A percentile compares a stretch with the other conserved stretches of the same genome.
Evolutionary conservation across 2,797 vertebrate genomes (phyloP).

Genomic region (Lemur catta): DNA sequence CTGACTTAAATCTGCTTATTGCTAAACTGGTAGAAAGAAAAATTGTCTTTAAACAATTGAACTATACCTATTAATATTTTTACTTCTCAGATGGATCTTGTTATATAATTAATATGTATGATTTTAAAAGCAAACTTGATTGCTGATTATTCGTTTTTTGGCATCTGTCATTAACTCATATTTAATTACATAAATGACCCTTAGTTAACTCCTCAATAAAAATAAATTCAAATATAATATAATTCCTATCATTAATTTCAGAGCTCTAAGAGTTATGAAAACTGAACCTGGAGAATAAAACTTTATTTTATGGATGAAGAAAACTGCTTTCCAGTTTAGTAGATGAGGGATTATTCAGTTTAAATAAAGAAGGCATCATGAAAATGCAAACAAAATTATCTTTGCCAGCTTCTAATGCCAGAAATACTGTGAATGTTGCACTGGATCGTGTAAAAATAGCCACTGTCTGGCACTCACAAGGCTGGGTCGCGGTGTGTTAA

Average conservation of each 20-base stretch:
- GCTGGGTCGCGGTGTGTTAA: neutral
- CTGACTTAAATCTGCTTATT: neutral
- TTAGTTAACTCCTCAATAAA: slow-evolving; percentile 46
- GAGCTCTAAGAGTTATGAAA: neutral
- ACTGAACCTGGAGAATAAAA: neutral
- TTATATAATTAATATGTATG: neutral
- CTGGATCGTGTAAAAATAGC: slow-evolving; percentile 50
- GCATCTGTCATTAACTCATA: slow-evolving; percentile 1
- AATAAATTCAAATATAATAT: neutral
- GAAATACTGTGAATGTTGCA: neutral
- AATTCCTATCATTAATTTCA: slow-evolving; percentile 24
- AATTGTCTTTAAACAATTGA: neutral
- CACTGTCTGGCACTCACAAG: neutral
- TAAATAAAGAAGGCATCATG: neutral
- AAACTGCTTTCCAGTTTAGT: neutral
- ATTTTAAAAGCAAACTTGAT: neutral
- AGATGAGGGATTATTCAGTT: neutral
- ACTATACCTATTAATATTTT: neutral
- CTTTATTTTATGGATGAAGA: neutral
- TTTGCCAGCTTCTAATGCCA: neutral
- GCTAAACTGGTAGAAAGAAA: neutral
- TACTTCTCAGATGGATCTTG: neutral
- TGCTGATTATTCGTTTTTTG: neutral
- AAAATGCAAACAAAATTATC: neutral
- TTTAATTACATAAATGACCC: neutral